Conservation (phyloP, 2,888 invertebrate genomes). For the Agriotes lineatus region DNA sequence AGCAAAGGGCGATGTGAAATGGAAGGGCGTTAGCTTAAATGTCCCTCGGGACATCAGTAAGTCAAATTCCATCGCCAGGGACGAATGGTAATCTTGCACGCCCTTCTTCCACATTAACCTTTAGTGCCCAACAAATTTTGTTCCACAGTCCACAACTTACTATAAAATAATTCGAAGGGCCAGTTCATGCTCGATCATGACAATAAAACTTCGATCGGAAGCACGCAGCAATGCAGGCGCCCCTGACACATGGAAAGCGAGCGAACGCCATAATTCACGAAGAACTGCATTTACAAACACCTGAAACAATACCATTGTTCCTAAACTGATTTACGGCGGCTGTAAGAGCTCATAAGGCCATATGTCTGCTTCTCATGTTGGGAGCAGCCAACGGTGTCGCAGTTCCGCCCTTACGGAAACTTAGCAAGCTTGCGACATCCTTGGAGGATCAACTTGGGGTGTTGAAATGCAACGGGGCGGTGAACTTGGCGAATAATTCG, state of each 20-base stretch:
- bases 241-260: constrained; percentile 13
- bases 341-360: constrained; percentile 29
- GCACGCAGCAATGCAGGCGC: no score
- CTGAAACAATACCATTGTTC: constrained; percentile 36
- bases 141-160: no score
- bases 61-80: no score
- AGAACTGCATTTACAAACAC: constrained; percentile 32
- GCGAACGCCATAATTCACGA: constrained; percentile 26
- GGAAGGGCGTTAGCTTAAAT: no score
- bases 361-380: constrained; percentile 36
- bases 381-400: not conserved
- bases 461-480: not conserved
- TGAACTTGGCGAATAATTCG: not conserved
- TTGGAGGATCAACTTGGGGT: constrained; percentile 3
- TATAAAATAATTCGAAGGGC: no score
- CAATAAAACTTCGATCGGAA: no score
- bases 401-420: constrained; percentile 16
- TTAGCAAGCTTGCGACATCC: not conserved
- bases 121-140: no score
- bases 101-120: no score
- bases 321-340: constrained; percentile 35
- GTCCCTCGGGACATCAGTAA: no score
- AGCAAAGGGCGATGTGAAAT: no score
- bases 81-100: no score
- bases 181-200: no score